Evolutionary conservation across 1,140 invertebrate species (phyloP), one percentile per base, ranked within the genome.

Genomic region (Thalassaphorura encarpata): DNA sequence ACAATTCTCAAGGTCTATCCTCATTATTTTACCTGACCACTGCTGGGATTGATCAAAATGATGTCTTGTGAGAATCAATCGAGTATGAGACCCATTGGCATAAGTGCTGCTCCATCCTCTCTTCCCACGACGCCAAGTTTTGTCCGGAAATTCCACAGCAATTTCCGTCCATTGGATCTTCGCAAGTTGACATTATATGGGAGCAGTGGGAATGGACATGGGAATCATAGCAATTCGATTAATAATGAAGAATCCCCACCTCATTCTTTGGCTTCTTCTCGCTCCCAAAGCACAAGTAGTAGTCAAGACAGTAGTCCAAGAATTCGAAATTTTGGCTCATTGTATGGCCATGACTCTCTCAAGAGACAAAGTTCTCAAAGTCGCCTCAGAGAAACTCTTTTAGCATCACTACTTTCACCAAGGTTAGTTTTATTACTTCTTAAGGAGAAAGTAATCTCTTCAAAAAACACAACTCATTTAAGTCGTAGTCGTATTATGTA

Each of bases 161-260:
- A 64, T 54, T 64, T 64, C 56, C 58, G 62, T 47, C 62, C 62
- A 39, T 46, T 64, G 36, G 62, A 64, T 41, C 54, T 64, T 13
- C 47, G 62, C 15, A 64, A 64, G 39, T 53, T 64, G 40, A 64
- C 62, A 15, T 33, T 64, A 8, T 61, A 64, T 39, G 62, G 62
- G 19, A n/a, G 50, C 39, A 41, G 26, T 18, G 33, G 33, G 39
- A 31, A 18, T 23, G 42, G 51, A 36, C 29, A 29, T n/a, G n/a
- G n/a, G n/a, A n/a, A n/a, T n/a, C n/a, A n/a, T n/a, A 45, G 49
- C 54, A 54, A 27, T 26, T 13, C n/a, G 15, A 43, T 19, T 45
- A 56, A 23, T 26, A 39, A 54, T 15, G 47, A 51, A 19, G 23
- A 48, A 29, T 54, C 52, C 16, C 29, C 51, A 19, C 42, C 56